Evolutionary conservation across 1,140 invertebrate species (phyloP), one percentile per base, ranked within the genome.

Genomic region (Drosophila quadrilineata): DNA sequence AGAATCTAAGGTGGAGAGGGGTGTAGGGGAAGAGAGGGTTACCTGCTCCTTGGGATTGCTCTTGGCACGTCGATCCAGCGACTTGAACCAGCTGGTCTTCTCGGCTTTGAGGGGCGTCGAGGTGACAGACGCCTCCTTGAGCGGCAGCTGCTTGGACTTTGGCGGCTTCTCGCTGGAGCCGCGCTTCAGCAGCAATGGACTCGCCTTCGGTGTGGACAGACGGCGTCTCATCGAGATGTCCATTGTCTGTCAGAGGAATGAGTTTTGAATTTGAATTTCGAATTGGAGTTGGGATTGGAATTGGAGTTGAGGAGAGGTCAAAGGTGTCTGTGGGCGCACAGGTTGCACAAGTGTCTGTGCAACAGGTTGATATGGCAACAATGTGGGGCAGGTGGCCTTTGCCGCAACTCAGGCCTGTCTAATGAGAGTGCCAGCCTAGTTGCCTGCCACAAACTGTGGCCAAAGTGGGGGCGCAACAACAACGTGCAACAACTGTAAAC

Each of bases 131-230:
- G 65, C 62, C 73, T 77, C 74, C 24, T 52, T n/a, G n/a, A n/a
- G n/a, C n/a, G n/a, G n/a, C n/a, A n/a, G 53, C 29, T 88, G 71
- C 53, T 87, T 89, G 40, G 69, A 54, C 53, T 87, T 89, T 36
- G 69, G 56, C 45, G 79, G 67, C 67, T 89, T 89, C 19, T 88
- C 87, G 3, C 75, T 72, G 26, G 75, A 57, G 53, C 71, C 87
- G 35, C 88, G 86, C 66, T 89, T 89, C 21, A 88, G 31, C 68
- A 89, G 66, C 57, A 89, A 28, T 2, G 94, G 94, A 74, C 94
- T 94, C 65, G 93, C 93, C 87, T 93, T 94, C 21, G 94, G 94
- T 8, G 94, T 94, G 41, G 94, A 94, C 59, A 95, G 89, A 46
- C 94, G 91, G 64, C 94, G 92, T 68, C 94, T 92, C 86, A 93